Percentiles rank a stretch among this genome's conserved stretches.
phyloP scores from a whole-genome alignment of 2,888 invertebrate species.

The Macropis europaea region DNA sequence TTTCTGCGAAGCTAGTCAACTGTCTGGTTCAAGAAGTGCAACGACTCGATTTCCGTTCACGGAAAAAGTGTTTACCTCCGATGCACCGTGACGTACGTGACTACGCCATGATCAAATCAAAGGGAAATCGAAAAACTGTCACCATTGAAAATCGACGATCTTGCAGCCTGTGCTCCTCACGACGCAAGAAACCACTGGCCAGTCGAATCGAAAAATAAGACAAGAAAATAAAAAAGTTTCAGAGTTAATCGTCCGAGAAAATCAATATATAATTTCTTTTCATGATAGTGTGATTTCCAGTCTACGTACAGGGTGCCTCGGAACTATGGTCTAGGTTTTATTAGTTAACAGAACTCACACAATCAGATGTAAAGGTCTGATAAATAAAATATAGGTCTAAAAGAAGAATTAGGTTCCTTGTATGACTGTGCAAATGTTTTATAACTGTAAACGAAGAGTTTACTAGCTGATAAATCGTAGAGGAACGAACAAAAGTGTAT shows the following conservation, averaged over 20 bases:
- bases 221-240: background rate
- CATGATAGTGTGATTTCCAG: too few species aligned
- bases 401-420: too few species aligned
- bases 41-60: constrained; percentile 56
- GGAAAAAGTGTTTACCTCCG: constrained; percentile 44
- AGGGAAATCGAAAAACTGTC: constrained; percentile 64
- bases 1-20: constrained; percentile 18
- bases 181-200: constrained; percentile 1
- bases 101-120: background rate
- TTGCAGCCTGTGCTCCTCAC: constrained; percentile 8
- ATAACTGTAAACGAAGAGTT: too few species aligned
- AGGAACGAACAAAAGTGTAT: too few species aligned
- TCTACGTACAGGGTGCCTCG: too few species aligned
- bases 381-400: too few species aligned
- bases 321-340: too few species aligned
- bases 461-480: too few species aligned
- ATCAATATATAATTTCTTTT: too few species aligned
- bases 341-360: too few species aligned
- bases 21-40: constrained; percentile 35
- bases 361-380: too few species aligned
- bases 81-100: constrained; percentile 1
- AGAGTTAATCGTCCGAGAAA: background rate
- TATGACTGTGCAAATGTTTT: too few species aligned
- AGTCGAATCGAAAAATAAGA: background rate
- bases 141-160: constrained; percentile 59